These are phyloP conservation scores for Lagopus leucura DNA, from an alignment of 2,113 vertebrate genomes.

Conservation along the genomic window DNA sequence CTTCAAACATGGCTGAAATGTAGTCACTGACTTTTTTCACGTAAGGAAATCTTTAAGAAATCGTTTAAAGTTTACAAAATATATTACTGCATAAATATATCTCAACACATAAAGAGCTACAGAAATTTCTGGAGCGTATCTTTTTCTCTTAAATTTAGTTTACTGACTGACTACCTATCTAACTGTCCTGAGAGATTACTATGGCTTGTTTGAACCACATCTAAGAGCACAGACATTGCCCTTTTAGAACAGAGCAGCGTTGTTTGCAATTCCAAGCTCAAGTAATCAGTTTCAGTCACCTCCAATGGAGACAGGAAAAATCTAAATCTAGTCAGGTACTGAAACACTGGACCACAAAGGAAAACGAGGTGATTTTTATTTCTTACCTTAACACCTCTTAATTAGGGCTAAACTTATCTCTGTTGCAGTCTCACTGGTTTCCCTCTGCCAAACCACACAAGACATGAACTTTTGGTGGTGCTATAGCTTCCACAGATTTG, in stretches of 20 bases:
- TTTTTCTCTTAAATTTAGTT: background rate
- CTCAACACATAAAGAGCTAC: background rate
- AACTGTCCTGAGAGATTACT: background rate
- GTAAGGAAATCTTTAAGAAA: background rate
- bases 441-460: background rate
- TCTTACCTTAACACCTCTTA: background rate
- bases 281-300: accelerated
- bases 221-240: background rate
- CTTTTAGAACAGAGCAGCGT: background rate
- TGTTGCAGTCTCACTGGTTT: background rate
- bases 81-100: background rate
- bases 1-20: background rate
- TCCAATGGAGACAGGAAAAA: background rate
- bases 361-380: background rate
- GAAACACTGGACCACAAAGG: background rate
- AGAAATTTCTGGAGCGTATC: background rate
- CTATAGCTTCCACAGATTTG: background rate
- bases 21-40: background rate
- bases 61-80: background rate
- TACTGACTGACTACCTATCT: background rate
- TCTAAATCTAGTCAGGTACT: background rate
- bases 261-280: accelerated
- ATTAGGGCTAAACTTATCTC: background rate
- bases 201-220: background rate
- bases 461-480: background rate